Conservation (phyloP, 2,888 invertebrate genomes). For the Melitaea athalia region DNA sequence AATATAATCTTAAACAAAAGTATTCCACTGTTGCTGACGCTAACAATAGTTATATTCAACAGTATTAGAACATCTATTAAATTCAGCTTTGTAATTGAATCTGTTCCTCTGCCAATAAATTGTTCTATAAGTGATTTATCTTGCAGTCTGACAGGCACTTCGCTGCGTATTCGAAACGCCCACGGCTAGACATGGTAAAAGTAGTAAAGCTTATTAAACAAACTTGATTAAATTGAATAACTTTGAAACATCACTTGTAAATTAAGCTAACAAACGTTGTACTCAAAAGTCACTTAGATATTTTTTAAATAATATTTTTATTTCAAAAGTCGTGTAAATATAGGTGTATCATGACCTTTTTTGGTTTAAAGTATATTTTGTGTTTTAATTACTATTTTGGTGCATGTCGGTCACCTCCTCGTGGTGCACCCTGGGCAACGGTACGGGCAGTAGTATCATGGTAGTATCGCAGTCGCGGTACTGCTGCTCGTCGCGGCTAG, state of each 20-base stretch:
- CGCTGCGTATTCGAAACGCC: conserved; percentile 41
- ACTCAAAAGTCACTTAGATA: neutral
- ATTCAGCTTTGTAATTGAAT: conserved; percentile 51
- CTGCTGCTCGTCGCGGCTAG: too few species aligned
- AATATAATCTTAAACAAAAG: neutral
- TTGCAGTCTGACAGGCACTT: conserved; percentile 45
- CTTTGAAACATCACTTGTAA: neutral
- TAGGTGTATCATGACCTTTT: too few species aligned
- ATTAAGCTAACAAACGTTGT: neutral
- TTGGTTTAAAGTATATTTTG: too few species aligned
- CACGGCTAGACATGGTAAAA: conserved; percentile 35
- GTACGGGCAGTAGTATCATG: too few species aligned
- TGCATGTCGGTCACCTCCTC: too few species aligned
- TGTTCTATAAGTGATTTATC: conserved; percentile 53
- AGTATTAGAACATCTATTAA: conserved; percentile 47
- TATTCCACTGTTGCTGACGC: neutral
- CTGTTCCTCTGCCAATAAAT: conserved; percentile 52
- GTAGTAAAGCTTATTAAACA: conserved; percentile 31
- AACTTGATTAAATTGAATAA: conserved; percentile 8
- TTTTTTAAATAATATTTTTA: too few species aligned
- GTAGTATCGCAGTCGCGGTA: too few species aligned
- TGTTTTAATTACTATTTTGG: too few species aligned
- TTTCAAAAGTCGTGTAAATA: too few species aligned
- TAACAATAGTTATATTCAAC: conserved; percentile 31
- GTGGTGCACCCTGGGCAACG: too few species aligned